Conservation (phyloP, 2,888 invertebrate species). For the Boloria euphrosyne region DNA sequence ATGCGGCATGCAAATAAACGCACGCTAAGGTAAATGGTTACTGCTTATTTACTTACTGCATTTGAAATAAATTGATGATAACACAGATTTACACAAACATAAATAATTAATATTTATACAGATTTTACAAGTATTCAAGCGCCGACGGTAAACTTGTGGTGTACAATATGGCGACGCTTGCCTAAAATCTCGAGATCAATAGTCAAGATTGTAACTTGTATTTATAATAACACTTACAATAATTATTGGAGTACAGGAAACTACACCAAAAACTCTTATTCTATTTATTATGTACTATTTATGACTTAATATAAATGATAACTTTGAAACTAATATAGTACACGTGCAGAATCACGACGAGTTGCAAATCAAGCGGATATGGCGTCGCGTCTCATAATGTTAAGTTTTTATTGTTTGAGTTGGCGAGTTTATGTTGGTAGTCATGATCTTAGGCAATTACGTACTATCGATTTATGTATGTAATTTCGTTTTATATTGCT, state of each 20-base stretch:
- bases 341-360: constrained; percentile 6
- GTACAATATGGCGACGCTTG: constrained; percentile 27
- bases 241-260: background rate
- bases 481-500: background rate
- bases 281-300: constrained; percentile 11
- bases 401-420: constrained; percentile 8
- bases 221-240: constrained; percentile 15
- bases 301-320: background rate
- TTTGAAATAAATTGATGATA: background rate
- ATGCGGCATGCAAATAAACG: constrained; percentile 20
- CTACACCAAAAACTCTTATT: constrained; percentile 2
- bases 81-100: constrained; percentile 1
- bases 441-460: background rate
- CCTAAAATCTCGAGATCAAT: constrained; percentile 8
- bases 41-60: constrained; percentile 18
- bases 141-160: background rate
- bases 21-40: background rate
- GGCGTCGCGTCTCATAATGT: constrained; percentile 5
- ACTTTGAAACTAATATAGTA: constrained; percentile 1
- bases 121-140: constrained; percentile 3
- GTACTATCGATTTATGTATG: background rate
- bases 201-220: constrained; percentile 19
- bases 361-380: constrained; percentile 9
- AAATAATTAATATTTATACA: background rate
- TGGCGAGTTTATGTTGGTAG: background rate